phyloP scores from a whole-genome alignment of 2,888 invertebrate genomes.

The Ormyrus rosae region DNA sequence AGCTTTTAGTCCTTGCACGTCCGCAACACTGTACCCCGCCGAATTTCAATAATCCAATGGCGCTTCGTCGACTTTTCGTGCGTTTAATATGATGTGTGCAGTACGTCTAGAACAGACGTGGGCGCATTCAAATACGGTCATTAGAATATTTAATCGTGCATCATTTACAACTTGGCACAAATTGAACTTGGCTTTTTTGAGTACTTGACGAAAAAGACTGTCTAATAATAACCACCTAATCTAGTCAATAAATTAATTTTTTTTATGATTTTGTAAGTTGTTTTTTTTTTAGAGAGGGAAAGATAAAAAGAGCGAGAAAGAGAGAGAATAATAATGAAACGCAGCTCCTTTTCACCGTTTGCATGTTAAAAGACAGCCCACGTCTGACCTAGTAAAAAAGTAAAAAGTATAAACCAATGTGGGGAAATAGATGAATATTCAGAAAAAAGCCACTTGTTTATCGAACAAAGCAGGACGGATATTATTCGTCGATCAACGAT shows the following conservation, averaged over 20 bases:
- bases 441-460: conserved; percentile 36
- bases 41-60: conserved; percentile 30
- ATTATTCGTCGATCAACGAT: conserved; percentile 51
- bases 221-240: background rate
- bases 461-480: conserved; percentile 12
- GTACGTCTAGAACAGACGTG: conserved; percentile 47
- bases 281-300: too few relatives aligned
- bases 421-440: conserved; percentile 8
- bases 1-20: conserved; percentile 7
- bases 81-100: conserved; percentile 33
- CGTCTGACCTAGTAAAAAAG: conserved; percentile 40
- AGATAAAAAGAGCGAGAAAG: background rate
- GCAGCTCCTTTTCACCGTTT: too few relatives aligned
- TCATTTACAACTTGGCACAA: too few relatives aligned
- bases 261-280: too few relatives aligned
- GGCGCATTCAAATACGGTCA: conserved; percentile 22
- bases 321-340: background rate
- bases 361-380: conserved; percentile 5
- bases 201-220: too few relatives aligned
- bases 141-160: background rate
- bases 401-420: conserved; percentile 15
- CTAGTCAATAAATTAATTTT: too few relatives aligned
- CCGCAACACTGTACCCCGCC: conserved; percentile 8
- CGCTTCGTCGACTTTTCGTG: conserved; percentile 43
- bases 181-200: too few relatives aligned